These are phyloP conservation scores for Tetheella fluctuosa DNA, from an alignment of 2,888 invertebrate genomes.

Conservation along the genomic window DNA sequence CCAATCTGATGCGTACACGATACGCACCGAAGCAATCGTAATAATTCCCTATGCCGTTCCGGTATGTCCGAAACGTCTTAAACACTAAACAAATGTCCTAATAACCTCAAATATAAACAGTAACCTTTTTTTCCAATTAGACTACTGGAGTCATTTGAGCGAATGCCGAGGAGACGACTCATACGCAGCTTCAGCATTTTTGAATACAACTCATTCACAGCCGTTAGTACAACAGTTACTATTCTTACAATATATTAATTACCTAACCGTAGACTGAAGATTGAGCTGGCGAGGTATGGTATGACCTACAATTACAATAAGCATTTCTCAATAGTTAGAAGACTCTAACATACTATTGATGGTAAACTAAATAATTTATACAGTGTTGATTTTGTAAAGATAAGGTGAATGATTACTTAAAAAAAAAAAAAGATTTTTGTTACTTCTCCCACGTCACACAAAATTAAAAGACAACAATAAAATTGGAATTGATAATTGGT, in stretches of 20 bases:
- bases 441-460: too few species aligned
- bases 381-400: too few species aligned
- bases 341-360: not conserved
- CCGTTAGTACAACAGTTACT: slow-evolving; percentile 49
- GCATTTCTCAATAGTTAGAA: not conserved
- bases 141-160: slow-evolving; percentile 45
- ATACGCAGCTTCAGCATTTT: slow-evolving; percentile 49
- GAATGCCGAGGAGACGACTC: slow-evolving; percentile 56
- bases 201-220: slow-evolving; percentile 57
- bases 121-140: slow-evolving; percentile 40
- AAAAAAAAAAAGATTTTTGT: too few species aligned
- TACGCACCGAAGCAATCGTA: too few species aligned
- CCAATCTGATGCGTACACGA: too few species aligned
- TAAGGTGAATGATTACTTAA: too few species aligned
- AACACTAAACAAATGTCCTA: not conserved
- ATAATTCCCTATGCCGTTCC: too few species aligned
- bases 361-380: not conserved
- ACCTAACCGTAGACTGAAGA: not conserved
- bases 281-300: not conserved
- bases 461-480: too few species aligned
- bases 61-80: too few species aligned
- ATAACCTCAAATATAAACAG: not conserved
- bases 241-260: slow-evolving; percentile 1
- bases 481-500: too few species aligned
- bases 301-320: not conserved